Evolutionary conservation across 2,888 invertebrate species (phyloP).

Genomic region (Sycophila texana): DNA sequence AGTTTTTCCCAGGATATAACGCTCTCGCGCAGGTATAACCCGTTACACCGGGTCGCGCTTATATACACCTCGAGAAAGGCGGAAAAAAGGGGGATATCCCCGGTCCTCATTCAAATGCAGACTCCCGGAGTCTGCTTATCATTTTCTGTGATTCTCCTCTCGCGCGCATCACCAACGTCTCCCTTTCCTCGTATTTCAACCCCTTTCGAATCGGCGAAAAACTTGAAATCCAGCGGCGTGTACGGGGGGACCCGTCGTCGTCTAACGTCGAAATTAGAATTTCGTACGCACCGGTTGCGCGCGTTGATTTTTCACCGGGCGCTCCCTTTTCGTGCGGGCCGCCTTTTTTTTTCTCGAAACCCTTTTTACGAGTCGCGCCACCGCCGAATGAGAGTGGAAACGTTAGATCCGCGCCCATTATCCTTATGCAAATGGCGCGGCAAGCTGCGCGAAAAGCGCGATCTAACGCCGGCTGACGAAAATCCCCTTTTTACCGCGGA

Average conservation of each 20-base stretch:
- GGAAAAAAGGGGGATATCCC: slow-evolving; percentile 13
- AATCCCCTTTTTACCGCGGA: slow-evolving; percentile 29
- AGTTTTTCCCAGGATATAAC: slow-evolving; percentile 63
- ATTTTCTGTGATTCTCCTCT: slow-evolving; percentile 41
- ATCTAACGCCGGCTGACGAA: slow-evolving; percentile 33
- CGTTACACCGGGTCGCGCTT: slow-evolving; percentile 30
- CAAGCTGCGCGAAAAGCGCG: slow-evolving; percentile 52
- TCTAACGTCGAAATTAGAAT: slow-evolving; percentile 70
- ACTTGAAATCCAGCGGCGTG: slow-evolving; percentile 70
- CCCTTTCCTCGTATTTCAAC: slow-evolving; percentile 51
- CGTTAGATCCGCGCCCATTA: slow-evolving; percentile 49
- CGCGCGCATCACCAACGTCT: background rate
- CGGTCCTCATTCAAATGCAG: slow-evolving; percentile 53
- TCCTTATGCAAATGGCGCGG: slow-evolving; percentile 54
- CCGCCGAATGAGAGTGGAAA: slow-evolving; percentile 38
- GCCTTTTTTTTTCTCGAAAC: slow-evolving; percentile 47
- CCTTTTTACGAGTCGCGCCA: slow-evolving; percentile 26
- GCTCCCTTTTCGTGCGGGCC: slow-evolving; percentile 7
- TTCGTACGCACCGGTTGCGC: slow-evolving; percentile 64
- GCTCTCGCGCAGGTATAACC: slow-evolving; percentile 49
- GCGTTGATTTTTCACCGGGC: slow-evolving; percentile 69
- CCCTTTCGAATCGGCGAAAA: slow-evolving; percentile 60
- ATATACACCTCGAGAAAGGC: slow-evolving; percentile 2
- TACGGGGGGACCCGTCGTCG: slow-evolving; percentile 60
- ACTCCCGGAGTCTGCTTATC: slow-evolving; percentile 49